Evolutionary conservation across 1,140 invertebrate genomes (phyloP).

Genomic region (Aphelenchoides fujianensis): DNA sequence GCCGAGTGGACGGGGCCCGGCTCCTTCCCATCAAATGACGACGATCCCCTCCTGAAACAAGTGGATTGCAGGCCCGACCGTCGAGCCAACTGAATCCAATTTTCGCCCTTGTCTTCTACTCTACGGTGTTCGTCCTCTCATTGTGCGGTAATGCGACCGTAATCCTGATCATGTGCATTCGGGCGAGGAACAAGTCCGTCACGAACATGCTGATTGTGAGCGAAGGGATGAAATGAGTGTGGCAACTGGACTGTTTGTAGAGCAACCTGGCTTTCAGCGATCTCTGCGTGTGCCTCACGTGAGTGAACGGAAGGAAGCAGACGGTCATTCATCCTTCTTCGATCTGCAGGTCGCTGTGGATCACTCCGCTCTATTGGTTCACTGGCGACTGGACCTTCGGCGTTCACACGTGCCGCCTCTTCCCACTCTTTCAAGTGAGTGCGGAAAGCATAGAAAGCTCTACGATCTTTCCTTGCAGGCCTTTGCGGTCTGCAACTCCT

Average conservation of each 20-base stretch:
- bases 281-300: constrained; percentile 5
- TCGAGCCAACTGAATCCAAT: neutral
- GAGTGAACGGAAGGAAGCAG: neutral
- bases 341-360: constrained; percentile 8
- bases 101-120: constrained; percentile 2
- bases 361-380: constrained; percentile 16
- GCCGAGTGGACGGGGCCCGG: no score
- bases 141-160: constrained; percentile 8
- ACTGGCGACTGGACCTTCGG: neutral
- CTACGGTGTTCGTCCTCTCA: constrained; percentile 12
- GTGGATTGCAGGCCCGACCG: neutral
- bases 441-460: neutral
- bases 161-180: constrained; percentile 7
- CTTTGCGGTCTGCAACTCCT: neutral
- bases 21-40: no score
- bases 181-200: neutral
- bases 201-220: constrained; percentile 8
- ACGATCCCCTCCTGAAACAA: no score
- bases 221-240: no score
- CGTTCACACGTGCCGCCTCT: neutral
- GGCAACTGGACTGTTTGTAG: no score
- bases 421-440: constrained; percentile 8
- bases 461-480: neutral
- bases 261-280: constrained; percentile 11
- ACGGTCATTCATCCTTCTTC: neutral